A percentile compares a stretch with the other conserved stretches of the same genome.
Evolutionary conservation across 2,888 invertebrate species (phyloP).

Genomic region (Drosophila emarginata): DNA sequence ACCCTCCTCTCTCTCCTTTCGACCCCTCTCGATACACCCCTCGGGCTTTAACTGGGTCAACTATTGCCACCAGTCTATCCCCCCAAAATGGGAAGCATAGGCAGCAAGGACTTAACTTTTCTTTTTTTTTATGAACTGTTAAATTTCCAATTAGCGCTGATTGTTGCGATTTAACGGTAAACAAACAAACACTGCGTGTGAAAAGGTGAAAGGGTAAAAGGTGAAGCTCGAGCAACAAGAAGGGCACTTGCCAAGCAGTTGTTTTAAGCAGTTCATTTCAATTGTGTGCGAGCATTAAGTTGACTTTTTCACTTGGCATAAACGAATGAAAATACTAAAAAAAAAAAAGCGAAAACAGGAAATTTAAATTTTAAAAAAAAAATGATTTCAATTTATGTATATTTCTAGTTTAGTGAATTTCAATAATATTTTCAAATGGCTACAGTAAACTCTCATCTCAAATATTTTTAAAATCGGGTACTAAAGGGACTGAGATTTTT

Average conservation of each 20-base stretch:
- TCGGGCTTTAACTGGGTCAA: conserved; percentile 64
- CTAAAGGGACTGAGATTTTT: conserved; percentile 42
- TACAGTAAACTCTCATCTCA: conserved; percentile 8
- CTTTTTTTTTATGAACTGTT: conserved; percentile 73
- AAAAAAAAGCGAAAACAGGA: too few relatives aligned
- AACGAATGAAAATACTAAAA: too few relatives aligned
- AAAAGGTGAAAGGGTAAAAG: conserved; percentile 1
- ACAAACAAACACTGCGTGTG: conserved; percentile 41
- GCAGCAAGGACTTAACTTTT: conserved; percentile 21
- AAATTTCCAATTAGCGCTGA: conserved; percentile 77
- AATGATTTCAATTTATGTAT: too few relatives aligned
- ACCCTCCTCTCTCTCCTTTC: too few relatives aligned
- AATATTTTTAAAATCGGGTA: conserved; percentile 38
- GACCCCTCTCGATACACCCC: background rate
- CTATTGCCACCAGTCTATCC: conserved; percentile 30
- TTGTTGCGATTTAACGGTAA: conserved; percentile 66
- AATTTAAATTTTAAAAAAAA: too few relatives aligned
- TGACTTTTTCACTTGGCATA: too few relatives aligned
- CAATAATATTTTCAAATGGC: background rate
- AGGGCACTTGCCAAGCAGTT: conserved; percentile 3
- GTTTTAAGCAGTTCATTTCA: background rate
- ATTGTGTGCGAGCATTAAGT: too few relatives aligned
- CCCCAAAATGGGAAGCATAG: background rate
- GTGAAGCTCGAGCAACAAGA: background rate
- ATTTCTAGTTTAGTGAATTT: too few relatives aligned